These are phyloP conservation scores for Stichopus chloronotus DNA, from an alignment of 35 echinoderm and acorn worm genomes.

Conservation along the genomic window DNA sequence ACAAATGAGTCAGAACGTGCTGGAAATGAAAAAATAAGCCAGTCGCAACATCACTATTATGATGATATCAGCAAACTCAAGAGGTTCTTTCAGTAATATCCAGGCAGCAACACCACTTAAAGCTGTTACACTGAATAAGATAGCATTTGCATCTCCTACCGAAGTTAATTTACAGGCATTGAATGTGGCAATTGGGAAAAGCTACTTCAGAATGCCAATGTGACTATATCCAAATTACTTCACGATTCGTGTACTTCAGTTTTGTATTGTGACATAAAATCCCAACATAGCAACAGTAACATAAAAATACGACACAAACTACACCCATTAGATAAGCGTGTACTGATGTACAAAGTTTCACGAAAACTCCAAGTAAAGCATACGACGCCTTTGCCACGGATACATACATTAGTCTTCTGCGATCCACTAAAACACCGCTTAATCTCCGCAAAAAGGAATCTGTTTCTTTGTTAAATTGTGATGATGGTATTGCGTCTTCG, in stretches of 20 bases:
- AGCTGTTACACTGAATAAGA: not conserved
- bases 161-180: not conserved
- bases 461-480: too few relatives aligned
- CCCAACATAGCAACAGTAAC: not conserved
- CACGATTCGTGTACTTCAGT: not conserved
- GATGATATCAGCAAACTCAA: not conserved
- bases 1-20: constrained; percentile 14
- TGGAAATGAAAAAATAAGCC: constrained; percentile 36
- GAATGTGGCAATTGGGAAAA: not conserved
- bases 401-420: constrained; percentile 26
- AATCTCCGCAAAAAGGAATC: too few relatives aligned
- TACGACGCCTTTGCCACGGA: constrained; percentile 15
- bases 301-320: constrained; percentile 1
- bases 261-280: not conserved
- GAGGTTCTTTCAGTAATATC: constrained; percentile 43
- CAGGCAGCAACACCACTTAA: constrained; percentile 31
- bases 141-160: constrained; percentile 41
- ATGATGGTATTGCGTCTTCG: too few relatives aligned
- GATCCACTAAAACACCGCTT: not conserved
- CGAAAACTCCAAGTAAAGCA: not conserved
- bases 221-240: not conserved
- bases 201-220: not conserved
- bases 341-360: constrained; percentile 2
- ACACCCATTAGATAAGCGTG: not conserved
- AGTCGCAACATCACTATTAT: not conserved